Evolutionary conservation across 1,140 invertebrate genomes (phyloP), one percentile per base, ranked within the genome.

Genomic region (Drosophila sproati): DNA sequence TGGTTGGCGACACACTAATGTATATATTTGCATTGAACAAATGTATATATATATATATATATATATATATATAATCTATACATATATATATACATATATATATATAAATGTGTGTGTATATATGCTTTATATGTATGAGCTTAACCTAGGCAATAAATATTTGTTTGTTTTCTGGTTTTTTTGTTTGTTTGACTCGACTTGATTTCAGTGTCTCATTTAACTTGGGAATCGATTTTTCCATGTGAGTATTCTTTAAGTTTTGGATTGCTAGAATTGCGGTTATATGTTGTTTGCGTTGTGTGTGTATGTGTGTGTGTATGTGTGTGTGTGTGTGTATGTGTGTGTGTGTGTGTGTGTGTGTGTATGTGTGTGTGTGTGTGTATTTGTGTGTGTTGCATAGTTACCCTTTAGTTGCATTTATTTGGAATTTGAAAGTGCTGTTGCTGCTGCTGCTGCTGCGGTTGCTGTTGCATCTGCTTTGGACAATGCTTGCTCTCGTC

Each of bases 191-290:
- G 61, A 43, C 63, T 63, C 64, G 74, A 61, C 72, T 76, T 51
- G 67, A 73, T 61, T 72, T 80, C 55, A 55, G 63, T 39, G 48
- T 55, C 55, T 52, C 48, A 8, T 39, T 55, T 29, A 28, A n/a
- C 20, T 59, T 61, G 12, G 69, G 54, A 29, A 41, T 29, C 5
- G 12, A 56, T 64, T 34, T 63, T 31, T 3, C 20, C 5, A 7
- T 72, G 37, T 66, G 41, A 60, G 55, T 67, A 55, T 64, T 61
- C 57, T 50, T 61, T 52, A 60, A 32, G 54, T 60, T 66, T 76
- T 70, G 59, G 82, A 88, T 88, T 88, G 83, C 85, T 88, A 88
- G 83, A 88, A 88, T 83, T 88, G 85, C 83, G 77, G 55, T 74
- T 64, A 20, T 52, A 12, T 64, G 37, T 54, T 31, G 34, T 54